Conservation (phyloP, 2,888 invertebrate genomes). For the Ormyrus thymus region DNA sequence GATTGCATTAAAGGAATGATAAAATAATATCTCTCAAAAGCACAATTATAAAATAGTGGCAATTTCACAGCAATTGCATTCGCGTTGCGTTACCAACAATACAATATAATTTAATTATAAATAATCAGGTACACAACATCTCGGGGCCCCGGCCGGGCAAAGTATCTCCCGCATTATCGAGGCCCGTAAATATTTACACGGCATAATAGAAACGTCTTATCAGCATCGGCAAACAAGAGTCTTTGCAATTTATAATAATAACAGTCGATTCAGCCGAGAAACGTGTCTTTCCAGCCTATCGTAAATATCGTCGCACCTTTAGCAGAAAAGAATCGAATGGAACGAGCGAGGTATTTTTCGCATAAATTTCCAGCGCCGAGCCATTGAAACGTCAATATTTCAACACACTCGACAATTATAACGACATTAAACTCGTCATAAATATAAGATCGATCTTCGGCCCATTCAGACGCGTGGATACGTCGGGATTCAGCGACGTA, state of each 20-base stretch:
- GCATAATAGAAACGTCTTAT: constrained; percentile 41
- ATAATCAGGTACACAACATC: constrained; percentile 4
- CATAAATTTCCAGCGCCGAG: constrained; percentile 37
- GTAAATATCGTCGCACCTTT: constrained; percentile 45
- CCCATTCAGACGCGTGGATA: neutral
- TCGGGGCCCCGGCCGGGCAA: neutral
- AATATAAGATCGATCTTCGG: constrained; percentile 18
- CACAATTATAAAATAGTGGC: constrained; percentile 6
- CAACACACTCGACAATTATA: constrained; percentile 31
- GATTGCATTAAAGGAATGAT: no score
- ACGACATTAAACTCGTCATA: constrained; percentile 36
- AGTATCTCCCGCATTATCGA: constrained; percentile 10
- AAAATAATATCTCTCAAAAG: neutral
- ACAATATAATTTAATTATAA: constrained; percentile 15
- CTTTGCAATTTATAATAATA: constrained; percentile 42
- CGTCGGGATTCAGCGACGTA: no score
- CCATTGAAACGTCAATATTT: constrained; percentile 39
- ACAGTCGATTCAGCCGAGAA: constrained; percentile 1
- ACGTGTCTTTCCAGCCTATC: constrained; percentile 29
- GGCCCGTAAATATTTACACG: constrained; percentile 36
- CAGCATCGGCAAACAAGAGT: constrained; percentile 22
- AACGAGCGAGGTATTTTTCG: constrained; percentile 19
- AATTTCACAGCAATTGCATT: constrained; percentile 7
- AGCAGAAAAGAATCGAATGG: neutral
- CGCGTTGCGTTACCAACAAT: no score